These are phyloP conservation scores for Corythoichthys intestinalis DNA, from an alignment of 2,113 vertebrate genomes.

Conservation along the genomic window DNA sequence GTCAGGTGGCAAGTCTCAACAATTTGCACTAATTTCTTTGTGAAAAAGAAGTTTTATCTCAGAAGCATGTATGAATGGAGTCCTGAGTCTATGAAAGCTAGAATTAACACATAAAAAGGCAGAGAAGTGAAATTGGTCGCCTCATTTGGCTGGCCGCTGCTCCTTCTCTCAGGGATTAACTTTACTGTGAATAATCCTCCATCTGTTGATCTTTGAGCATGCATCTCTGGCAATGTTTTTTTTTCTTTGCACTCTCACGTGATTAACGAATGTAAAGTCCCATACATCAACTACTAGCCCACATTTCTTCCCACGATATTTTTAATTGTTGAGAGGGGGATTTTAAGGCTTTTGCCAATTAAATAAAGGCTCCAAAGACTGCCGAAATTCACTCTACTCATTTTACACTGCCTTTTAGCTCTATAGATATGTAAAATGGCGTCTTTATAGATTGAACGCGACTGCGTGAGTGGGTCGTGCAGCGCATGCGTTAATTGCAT, in stretches of 20 bases:
- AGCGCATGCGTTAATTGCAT: too few species aligned
- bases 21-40: background rate
- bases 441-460: too few species aligned
- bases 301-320: too few species aligned
- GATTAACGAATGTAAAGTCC: background rate
- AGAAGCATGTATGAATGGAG: too few species aligned
- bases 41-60: background rate
- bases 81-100: background rate
- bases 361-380: too few species aligned
- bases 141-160: conserved; percentile 4
- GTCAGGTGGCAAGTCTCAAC: conserved; percentile 5
- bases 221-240: conserved; percentile 25
- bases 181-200: conserved; percentile 65
- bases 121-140: background rate
- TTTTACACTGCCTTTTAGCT: too few species aligned
- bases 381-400: too few species aligned
- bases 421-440: too few species aligned
- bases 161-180: conserved; percentile 47
- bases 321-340: too few species aligned
- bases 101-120: background rate
- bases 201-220: conserved; percentile 64
- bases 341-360: too few species aligned
- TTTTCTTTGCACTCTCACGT: conserved; percentile 11
- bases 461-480: too few species aligned
- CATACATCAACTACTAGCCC: too few species aligned